Evolutionary conservation across 1,140 invertebrate genomes (phyloP).

Genomic region (Bombus confusus): DNA sequence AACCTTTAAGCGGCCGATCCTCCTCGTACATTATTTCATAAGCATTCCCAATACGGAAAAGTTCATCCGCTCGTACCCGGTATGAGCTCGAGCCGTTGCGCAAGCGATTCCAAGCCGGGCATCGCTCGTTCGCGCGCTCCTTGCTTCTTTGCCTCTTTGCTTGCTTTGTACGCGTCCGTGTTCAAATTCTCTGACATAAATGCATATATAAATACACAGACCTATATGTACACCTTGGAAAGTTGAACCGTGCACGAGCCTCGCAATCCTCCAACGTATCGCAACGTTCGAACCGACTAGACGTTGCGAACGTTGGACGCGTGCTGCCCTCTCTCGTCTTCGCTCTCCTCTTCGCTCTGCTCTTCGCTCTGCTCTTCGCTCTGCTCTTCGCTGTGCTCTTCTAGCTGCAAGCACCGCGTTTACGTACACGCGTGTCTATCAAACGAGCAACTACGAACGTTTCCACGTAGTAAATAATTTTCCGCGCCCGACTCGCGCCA

Average conservation of each 20-base stretch:
- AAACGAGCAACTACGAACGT: not conserved
- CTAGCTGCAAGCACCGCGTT: not conserved
- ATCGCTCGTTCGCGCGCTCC: conserved; percentile 3
- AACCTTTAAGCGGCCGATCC: conserved; percentile 69
- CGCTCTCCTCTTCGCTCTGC: too few relatives aligned
- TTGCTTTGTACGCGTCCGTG: not conserved
- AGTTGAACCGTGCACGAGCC: not conserved
- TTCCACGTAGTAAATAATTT: not conserved
- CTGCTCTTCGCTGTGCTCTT: not conserved
- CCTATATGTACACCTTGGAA: not conserved
- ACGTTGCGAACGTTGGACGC: not conserved
- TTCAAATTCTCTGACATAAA: conserved; percentile 18
- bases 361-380: not conserved
- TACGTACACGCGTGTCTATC: not conserved
- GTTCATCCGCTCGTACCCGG: conserved; percentile 71
- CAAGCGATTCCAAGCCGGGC: conserved; percentile 51
- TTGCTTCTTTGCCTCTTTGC: not conserved
- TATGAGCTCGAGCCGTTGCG: conserved; percentile 61
- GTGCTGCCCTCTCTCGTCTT: conserved; percentile 37
- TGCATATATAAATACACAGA: not conserved
- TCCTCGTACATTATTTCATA: conserved; percentile 77
- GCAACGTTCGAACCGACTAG: not conserved
- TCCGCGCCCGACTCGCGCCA: fast-evolving
- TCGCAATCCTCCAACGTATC: too few relatives aligned
- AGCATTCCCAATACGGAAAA: conserved; percentile 79